Evolutionary conservation across 2,113 vertebrate genomes (phyloP), one percentile per base, ranked within the genome.

Genomic region (Perca schrenkii): DNA sequence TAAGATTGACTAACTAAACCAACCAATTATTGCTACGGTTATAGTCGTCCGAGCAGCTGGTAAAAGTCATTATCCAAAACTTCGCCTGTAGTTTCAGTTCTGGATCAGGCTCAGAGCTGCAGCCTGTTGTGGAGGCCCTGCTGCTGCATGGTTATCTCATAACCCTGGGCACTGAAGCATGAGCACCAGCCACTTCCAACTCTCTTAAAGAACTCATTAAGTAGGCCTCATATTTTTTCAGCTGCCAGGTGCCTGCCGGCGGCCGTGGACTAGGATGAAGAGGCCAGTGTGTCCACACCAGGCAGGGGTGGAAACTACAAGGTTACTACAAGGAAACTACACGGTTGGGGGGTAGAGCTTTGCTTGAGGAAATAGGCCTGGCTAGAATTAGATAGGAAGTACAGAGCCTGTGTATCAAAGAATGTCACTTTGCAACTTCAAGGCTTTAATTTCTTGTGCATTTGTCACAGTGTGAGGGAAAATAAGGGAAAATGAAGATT

Each of bases 171-270:
- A 78, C 58, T 76, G 66, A 57, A 84, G 73, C 86, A 78, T 80
- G 75, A 80, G 84, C 72, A 46, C 80, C 65, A 86, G 80, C 87
- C 87, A 90, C 87, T 86, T 93, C 78, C 64, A 88, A 75, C 77
- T 75, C 86, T 91, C 88, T 91, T 91, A 88, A 91, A 93, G 77
- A 84, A 88, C 84, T 92, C 75, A 90, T 90, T 93, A 91, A 88
- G 80, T 83, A 60, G 80, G 34, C 56, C 28, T 86, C 65, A 46
- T 92, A 84, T 93, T 94, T 92, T 79, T 86, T 89, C 92, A 94
- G 92, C 90, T 92, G 92, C 80, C 84, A 79, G 84, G 61, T 85
- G 82, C 80, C 36, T 63, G 64, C 71, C 4, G 50, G 69, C 22
- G 15, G 72, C 40, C 22, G 34, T 71, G 73, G 73, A 56, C 72